Evolutionary conservation across 1,140 invertebrate species (phyloP).

Genomic region (Macrobrachium rosenbergii): DNA sequence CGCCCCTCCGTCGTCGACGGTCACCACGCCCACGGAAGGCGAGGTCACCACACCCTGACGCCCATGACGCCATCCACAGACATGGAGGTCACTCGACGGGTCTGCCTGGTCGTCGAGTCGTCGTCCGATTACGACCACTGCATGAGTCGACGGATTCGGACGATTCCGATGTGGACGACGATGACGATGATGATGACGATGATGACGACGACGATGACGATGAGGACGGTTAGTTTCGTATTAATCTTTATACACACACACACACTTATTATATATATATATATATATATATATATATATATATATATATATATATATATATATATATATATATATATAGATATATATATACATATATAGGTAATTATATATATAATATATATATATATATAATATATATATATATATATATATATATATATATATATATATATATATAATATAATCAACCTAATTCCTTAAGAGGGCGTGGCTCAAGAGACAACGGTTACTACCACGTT

Average conservation of each 20-base stretch:
- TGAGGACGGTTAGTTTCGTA: not conserved
- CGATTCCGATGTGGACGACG: constrained; percentile 26
- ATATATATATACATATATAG: not conserved
- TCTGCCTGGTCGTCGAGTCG: constrained; percentile 37
- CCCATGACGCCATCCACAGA: constrained; percentile 21
- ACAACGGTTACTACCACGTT: no score
- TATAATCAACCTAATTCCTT: no score
- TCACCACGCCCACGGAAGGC: constrained; percentile 34
- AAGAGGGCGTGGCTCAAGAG: no score
- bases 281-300: constrained; percentile 1
- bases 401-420: not conserved
- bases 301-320: constrained; percentile 3
- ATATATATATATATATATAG: not conserved
- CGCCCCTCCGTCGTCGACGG: constrained; percentile 4
- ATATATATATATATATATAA: not conserved
- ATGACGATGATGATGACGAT: constrained; percentile 13
- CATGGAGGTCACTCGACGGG: constrained; percentile 43
- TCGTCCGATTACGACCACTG: constrained; percentile 36
- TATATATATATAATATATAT: no score
- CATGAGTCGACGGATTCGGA: constrained; percentile 37
- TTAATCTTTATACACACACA: not conserved
- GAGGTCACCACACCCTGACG: not conserved
- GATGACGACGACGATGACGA: not conserved
- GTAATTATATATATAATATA: no score
- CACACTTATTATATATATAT: constrained; percentile 22